A percentile compares a stretch with the other conserved stretches of the same genome.
Conservation (phyloP, 2,113 vertebrate species). For the Paratilapia polleni region DNA sequence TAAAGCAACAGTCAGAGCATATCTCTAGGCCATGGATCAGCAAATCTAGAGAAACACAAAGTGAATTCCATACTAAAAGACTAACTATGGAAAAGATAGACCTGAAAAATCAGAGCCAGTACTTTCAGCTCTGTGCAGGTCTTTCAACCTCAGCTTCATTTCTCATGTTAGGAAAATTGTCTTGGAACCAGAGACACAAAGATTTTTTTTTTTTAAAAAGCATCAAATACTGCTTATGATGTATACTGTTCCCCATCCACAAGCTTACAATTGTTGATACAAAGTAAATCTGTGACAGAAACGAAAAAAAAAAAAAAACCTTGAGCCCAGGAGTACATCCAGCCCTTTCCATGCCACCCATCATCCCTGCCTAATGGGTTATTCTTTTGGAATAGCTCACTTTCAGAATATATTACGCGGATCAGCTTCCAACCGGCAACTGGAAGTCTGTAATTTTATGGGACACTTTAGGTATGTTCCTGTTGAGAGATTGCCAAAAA, state of each 20-base stretch:
- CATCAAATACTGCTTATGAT: too few relatives aligned
- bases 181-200: not conserved
- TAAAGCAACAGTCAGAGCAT: not conserved
- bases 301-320: not conserved
- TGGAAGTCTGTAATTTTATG: not conserved
- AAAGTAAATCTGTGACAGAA: not conserved
- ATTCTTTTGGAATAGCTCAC: not conserved
- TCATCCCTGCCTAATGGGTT: not conserved
- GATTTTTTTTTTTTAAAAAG: not conserved
- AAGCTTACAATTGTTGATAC: too few relatives aligned
- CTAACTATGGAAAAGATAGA: not conserved
- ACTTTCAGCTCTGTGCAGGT: not conserved
- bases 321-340: rapidly evolving
- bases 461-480: not conserved
- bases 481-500: not conserved
- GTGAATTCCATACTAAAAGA: not conserved
- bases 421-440: too few relatives aligned
- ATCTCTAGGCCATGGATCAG: not conserved
- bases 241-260: too few relatives aligned
- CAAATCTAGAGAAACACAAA: not conserved
- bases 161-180: not conserved
- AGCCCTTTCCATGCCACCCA: not conserved
- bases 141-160: not conserved
- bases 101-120: not conserved
- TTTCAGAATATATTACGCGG: not conserved